Base-by-base conservation (phyloP, 1,140 invertebrate species). In the Tetranychus urticae region DNA sequence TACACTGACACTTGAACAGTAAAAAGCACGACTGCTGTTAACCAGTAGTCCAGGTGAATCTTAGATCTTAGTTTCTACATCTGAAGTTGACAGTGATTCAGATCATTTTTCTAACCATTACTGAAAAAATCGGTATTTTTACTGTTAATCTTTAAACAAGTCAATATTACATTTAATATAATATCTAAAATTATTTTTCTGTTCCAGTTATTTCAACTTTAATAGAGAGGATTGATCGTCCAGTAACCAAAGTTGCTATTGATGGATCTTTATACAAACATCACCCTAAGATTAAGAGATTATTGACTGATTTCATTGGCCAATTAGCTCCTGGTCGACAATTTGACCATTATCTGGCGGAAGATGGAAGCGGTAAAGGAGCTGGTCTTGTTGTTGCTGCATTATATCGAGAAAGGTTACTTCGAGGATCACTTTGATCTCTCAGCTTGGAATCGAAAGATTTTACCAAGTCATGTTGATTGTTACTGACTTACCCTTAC, bases 181-280 rank as follows among this genome's bases (percentile, higher is more conserved):
- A 10, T 14, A 46, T 10, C 14, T 10, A 10, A 8, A 46, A 46
- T 46, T 8, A 46, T 46, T 10, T 46, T 8, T 46, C 7, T 46
- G 7, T 55, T 52, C 12, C n/a, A 50, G 60, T 63, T 23, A 2
- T 42, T 6, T n/a, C 50, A 42, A 56, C 42, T 34, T 14, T 62
- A 1, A 35, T 63, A 8, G 45, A 82, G 65, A 73, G 81, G 66
- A 85, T 89, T 76, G 72, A 80, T 61, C 77, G 80, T 63, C 70
- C 71, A 34, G 71, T 79, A 58, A 77, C 80, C 13, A 82, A 81
- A 0, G 80, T 91, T 61, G 88, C 84, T 5, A 81, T 91, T 50
- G 88, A 91, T 72, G 88, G 88, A 6, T 89, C 86, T 31, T 77
- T 91, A 7, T 91, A 81, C 72, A 81, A 86, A 69, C 80, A 82